phyloP scores from a whole-genome alignment of 2,113 vertebrate genomes.

The Pelvicachromis taeniatus region DNA sequence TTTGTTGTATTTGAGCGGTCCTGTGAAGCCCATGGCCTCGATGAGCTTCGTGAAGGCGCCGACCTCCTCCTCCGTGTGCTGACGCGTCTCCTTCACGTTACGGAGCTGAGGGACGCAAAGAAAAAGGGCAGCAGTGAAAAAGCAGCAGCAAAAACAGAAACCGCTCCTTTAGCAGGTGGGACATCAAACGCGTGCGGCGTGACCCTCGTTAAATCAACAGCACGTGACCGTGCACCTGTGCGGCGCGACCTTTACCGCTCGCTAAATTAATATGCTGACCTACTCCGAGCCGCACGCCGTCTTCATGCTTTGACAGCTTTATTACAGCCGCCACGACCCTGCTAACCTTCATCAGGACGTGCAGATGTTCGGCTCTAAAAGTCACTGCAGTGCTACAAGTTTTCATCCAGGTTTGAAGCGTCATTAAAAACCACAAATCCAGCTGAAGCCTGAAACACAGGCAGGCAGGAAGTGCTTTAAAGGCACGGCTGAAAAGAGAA shows the following conservation, averaged over 20 bases:
- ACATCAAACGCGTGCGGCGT: not conserved
- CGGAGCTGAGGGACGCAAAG: constrained; percentile 61
- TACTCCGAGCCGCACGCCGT: not conserved
- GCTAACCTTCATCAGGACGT: not conserved
- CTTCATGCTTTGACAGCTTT: not conserved
- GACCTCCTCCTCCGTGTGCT: constrained; percentile 85
- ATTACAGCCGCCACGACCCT: not conserved
- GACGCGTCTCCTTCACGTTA: constrained; percentile 77
- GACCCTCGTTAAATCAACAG: not conserved
- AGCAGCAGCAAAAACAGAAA: not conserved
- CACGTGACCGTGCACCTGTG: constrained; percentile 3
- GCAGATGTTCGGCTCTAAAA: not conserved
- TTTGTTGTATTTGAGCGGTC: constrained; percentile 95
- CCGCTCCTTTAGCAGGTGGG: not conserved
- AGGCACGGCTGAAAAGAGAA: not conserved
- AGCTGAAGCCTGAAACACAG: not conserved
- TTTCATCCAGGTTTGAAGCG: not conserved
- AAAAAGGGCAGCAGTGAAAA: not conserved
- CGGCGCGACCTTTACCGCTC: constrained; percentile 11
- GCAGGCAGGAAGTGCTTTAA: not conserved
- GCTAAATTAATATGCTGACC: constrained; percentile 1
- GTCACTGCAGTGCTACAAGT: not conserved
- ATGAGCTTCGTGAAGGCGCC: constrained; percentile 89
- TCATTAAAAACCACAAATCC: not conserved
- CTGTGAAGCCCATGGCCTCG: constrained; percentile 97